A percentile compares a stretch with the other conserved stretches of the same genome.
Conservation (phyloP, 2,113 vertebrate genomes). For the Anoura caudifer region DNA sequence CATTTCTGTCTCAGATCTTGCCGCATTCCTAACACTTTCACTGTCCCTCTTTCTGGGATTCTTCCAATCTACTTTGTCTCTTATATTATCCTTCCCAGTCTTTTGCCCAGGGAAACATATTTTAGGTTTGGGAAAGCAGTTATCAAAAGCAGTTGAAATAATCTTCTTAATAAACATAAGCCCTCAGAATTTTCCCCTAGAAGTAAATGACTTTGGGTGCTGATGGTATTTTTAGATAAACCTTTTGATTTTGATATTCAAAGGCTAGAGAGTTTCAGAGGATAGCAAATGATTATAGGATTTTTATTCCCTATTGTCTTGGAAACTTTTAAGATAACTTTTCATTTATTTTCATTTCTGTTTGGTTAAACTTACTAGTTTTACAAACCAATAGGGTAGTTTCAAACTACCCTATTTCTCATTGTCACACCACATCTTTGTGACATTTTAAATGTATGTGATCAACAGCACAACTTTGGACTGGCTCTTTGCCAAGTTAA, state of each 20-base stretch:
- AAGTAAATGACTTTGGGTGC: not conserved
- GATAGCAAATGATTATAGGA: not conserved
- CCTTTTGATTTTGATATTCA: not conserved
- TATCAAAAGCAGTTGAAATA: not conserved
- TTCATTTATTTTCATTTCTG: conserved; percentile 57
- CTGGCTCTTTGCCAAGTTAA: conserved; percentile 69
- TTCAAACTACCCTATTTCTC: conserved; percentile 60
- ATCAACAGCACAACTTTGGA: conserved; percentile 48
- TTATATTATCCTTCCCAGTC: not conserved
- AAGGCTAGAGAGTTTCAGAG: not conserved
- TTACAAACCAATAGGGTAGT: not conserved
- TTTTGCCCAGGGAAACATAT: not conserved
- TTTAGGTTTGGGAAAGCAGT: conserved; percentile 2
- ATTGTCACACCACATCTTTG: conserved; percentile 54
- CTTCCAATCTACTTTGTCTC: not conserved
- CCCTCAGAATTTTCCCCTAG: not conserved
- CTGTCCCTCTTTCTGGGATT: not conserved
- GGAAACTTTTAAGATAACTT: conserved; percentile 50
- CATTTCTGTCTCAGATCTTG: not conserved
- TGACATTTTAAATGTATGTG: conserved; percentile 63
- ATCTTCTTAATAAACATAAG: not conserved
- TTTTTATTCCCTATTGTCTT: conserved; percentile 34
- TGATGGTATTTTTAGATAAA: not conserved
- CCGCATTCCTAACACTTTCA: not conserved
- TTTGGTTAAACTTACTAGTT: conserved; percentile 49